Evolutionary conservation across 2,797 vertebrate genomes (phyloP), one percentile per base, ranked within the genome.

Genomic region (Anguilla megastoma): DNA sequence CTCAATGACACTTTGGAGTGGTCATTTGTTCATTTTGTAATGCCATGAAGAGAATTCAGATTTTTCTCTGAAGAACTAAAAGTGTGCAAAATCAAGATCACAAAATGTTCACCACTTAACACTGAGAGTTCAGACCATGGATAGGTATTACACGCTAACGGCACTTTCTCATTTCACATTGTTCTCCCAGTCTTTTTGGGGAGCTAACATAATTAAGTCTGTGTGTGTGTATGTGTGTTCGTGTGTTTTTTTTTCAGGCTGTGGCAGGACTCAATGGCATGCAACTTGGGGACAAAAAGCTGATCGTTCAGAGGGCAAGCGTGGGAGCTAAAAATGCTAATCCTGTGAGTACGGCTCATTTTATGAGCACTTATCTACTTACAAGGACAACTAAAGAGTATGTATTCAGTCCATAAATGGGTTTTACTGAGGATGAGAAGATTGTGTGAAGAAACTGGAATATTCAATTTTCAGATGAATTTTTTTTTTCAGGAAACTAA

Each of bases 201-300:
- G 16, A 41, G 69, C 69, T 33, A 36, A 74, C 69, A 52, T 36
- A 60, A 10, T 33, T 7, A 58, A 69, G 16, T 74, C 2, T 0
- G 16, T 85, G 56, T 0, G 85, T 63, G 36, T 66, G 0, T 30
- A 9, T 30, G 0, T 0, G 50, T 36, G 66, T 36, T 50, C 27
- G 0, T 24, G 54, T 88, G 36, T 10, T 84, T 82, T 16, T 76
- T 83, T 87, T 0, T 50, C 93, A 96, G 96, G 96, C 95, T 1
- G 96, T 96, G 3, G 92, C 95, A 9, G 96, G 96, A 9, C 94
- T 96, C 91, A 96, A 96, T 84, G 96, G 96, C 89, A 96, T 96
- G 96, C 96, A 96, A 88, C 94, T 96, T 76, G 96, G 96, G 0
- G 96, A 96, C 93, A 96, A 96, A 89, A 96, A 96, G 91, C 95